A percentile compares a stretch with the other conserved stretches of the same genome.
These are phyloP conservation scores for Tetramorium simillimum DNA, from an alignment of 1,140 invertebrate genomes.

Conservation along the genomic window DNA sequence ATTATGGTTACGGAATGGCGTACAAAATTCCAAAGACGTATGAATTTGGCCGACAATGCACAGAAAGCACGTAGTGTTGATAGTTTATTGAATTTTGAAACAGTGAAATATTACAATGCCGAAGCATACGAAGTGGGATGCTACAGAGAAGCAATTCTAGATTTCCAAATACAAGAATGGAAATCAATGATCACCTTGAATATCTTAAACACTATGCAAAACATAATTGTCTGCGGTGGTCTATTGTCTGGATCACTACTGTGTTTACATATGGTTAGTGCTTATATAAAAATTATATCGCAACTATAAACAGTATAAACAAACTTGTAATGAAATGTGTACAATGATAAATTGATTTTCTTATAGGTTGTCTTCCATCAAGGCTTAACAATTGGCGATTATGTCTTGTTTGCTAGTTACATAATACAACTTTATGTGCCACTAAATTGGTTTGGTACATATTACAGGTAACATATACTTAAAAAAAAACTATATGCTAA, in stretches of 20 bases:
- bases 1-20: conserved; percentile 97
- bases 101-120: conserved; percentile 98
- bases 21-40: conserved; percentile 96
- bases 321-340: neutral
- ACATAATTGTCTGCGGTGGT: conserved; percentile 94
- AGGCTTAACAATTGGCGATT: conserved; percentile 95
- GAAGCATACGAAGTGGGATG: conserved; percentile 95
- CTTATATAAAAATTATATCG: neutral
- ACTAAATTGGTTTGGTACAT: conserved; percentile 99
- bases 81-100: conserved; percentile 99
- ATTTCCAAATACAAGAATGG: conserved; percentile 96
- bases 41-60: conserved; percentile 97
- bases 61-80: conserved; percentile 96
- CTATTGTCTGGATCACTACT: conserved; percentile 94
- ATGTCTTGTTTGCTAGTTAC: conserved; percentile 97
- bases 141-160: conserved; percentile 92
- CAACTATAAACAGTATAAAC: neutral
- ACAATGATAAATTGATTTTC: conserved; percentile 38
- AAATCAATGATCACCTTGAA: conserved; percentile 93
- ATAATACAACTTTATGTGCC: conserved; percentile 98
- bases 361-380: conserved; percentile 80
- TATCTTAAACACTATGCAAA: conserved; percentile 95
- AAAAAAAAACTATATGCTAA: neutral
- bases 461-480: conserved; percentile 92
- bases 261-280: conserved; percentile 92